These are phyloP conservation scores for Anhinga anhinga DNA, from an alignment of 2,113 vertebrate species.

Conservation along the genomic window DNA sequence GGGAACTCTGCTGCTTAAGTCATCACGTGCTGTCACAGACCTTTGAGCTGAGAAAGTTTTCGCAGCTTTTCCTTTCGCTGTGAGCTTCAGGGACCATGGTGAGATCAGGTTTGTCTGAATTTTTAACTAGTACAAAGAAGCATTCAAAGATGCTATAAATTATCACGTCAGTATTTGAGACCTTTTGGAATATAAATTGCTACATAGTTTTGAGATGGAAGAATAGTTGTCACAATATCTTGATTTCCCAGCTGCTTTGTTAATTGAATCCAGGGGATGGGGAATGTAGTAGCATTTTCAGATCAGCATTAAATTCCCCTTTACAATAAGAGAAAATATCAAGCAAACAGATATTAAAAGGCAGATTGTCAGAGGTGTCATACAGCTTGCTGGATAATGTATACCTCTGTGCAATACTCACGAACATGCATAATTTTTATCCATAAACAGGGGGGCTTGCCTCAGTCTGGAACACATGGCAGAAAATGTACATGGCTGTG, in stretches of 20 bases:
- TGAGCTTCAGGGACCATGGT: not conserved
- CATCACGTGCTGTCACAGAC: not conserved
- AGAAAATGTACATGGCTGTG: not conserved
- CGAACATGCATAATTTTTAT: not conserved
- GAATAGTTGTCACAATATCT: constrained; percentile 3
- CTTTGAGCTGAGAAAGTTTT: not conserved
- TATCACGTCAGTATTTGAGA: not conserved
- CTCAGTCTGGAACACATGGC: not conserved
- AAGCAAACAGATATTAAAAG: not conserved
- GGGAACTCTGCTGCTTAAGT: not conserved
- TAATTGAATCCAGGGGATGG: not conserved
- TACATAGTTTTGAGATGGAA: not conserved
- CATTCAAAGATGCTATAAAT: not conserved
- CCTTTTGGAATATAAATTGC: not conserved
- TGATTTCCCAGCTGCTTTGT: not conserved
- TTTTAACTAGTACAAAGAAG: not conserved
- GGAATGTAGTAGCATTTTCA: not conserved
- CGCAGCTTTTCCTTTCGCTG: not conserved
- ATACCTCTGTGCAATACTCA: not conserved
- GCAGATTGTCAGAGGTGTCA: not conserved
- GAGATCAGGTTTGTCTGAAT: not conserved
- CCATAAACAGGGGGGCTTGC: not conserved
- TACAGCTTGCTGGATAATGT: not conserved
- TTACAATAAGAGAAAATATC: not conserved
- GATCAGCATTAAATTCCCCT: not conserved